Base-by-base conservation (phyloP, 2,888 invertebrate species). In the Temnothorax rugatulus region DNA sequence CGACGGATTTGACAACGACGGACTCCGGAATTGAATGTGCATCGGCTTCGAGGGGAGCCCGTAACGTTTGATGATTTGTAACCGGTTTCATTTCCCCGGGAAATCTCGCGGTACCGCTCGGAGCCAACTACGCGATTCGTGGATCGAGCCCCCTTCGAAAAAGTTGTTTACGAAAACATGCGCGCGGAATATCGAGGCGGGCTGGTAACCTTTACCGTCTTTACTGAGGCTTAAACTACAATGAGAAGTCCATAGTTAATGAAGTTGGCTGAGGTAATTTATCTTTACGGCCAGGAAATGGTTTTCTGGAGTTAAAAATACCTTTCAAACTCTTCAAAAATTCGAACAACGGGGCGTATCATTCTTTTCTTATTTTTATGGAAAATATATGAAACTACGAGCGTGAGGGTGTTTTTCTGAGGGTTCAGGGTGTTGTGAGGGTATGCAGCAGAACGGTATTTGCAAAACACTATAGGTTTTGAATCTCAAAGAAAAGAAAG, bases 21-120 rank as follows among this genome's bases (percentile, higher is more conserved):
- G 71, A 54, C 13, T 21, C 15, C 54, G 63, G 69, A 76, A 84
- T 84, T 82, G 79, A 85, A 82, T 71, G 47, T n/a, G 82, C 79
- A 86, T 77, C 44, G 57, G n/a, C 18, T 21, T 50, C 74, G 57
- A 57, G 69, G 50, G 52, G 25, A 59, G 54, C 29, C 18, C 13
- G 41, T 69, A 79, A 59, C 41, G 57, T 73, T 57, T 63, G 66
- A 82, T 89, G 87, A 88, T 90, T 90, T 88, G 84, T 83, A 86
- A 85, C 79, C 59, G 69, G 77, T 86, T 89, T 86, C 68, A 77
- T 87, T 73, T 85, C 77, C 71, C 25, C 15, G 52, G 38, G 13
- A 38, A 18, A 44, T 41, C 1, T 52, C 13, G 15, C 41, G 25
- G 29, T 11, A 13, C 13, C 41, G 13, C 18, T 57, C 21, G 18